These are phyloP conservation scores for Apomyelois bistriatella DNA, from an alignment of 2,888 invertebrate species.

Conservation along the genomic window DNA sequence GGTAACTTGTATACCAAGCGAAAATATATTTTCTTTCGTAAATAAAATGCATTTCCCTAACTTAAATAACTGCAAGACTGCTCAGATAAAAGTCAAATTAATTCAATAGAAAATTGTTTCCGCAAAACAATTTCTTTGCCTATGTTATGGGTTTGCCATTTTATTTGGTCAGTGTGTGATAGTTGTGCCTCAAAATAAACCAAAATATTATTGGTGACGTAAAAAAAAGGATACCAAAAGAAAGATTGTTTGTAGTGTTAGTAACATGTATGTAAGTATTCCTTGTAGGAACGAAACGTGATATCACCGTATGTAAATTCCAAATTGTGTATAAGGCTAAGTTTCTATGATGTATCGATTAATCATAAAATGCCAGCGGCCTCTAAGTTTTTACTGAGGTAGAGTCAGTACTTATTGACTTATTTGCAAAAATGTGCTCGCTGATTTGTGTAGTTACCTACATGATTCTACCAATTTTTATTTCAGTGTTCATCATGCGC, in stretches of 20 bases:
- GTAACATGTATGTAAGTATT: slow-evolving; percentile 17
- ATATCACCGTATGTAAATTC: slow-evolving; percentile 53
- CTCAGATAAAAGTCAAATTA: neutral
- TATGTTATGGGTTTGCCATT: neutral
- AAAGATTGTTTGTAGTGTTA: neutral
- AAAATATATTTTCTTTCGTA: too few relatives aligned
- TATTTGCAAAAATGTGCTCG: slow-evolving; percentile 3
- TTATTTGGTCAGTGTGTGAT: neutral
- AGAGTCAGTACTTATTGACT: neutral
- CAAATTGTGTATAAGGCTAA: slow-evolving; percentile 28
- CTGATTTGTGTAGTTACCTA: neutral
- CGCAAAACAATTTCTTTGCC: neutral
- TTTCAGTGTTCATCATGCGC: neutral
- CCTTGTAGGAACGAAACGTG: slow-evolving; percentile 34
- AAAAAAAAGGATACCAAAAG: too few relatives aligned
- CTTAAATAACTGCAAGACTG: neutral
- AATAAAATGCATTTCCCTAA: too few relatives aligned
- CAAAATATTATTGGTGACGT: neutral
- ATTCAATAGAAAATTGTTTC: neutral
- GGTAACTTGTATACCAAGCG: too few relatives aligned
- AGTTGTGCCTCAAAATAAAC: neutral
- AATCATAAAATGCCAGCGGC: slow-evolving; percentile 23
- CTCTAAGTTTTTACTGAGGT: slow-evolving; percentile 17
- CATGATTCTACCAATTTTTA: neutral
- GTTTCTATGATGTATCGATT: slow-evolving; percentile 25